phyloP scores from a whole-genome alignment of 2,888 invertebrate species.

The Tipula helvola region DNA sequence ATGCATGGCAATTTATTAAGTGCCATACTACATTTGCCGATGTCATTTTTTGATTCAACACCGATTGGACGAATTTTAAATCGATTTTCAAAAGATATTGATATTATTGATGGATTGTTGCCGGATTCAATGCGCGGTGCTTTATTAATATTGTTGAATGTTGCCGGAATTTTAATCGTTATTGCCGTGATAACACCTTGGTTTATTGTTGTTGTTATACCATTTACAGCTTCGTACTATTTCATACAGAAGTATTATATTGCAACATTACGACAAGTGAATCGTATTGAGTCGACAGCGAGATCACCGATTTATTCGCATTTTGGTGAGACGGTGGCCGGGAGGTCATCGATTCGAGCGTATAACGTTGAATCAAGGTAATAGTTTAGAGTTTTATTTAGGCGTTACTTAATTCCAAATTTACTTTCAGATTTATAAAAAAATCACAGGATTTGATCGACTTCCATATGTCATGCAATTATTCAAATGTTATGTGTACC shows the following conservation, averaged over 20 bases:
- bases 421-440: conserved; percentile 10
- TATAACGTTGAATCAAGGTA: conserved; percentile 38
- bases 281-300: conserved; percentile 40
- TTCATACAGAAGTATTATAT: conserved; percentile 38
- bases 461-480: conserved; percentile 38
- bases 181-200: conserved; percentile 24
- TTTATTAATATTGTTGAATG: conserved; percentile 13
- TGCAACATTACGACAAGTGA: conserved; percentile 40
- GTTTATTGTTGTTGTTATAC: conserved; percentile 27
- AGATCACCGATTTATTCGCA: conserved; percentile 44
- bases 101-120: conserved; percentile 42
- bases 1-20: conserved; percentile 41
- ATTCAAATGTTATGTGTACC: conserved; percentile 39
- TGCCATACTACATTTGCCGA: conserved; percentile 41
- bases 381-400: conserved; percentile 21
- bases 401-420: not conserved
- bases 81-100: conserved; percentile 47
- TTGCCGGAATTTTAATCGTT: conserved; percentile 18
- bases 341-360: conserved; percentile 37
- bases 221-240: conserved; percentile 26
- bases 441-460: conserved; percentile 43
- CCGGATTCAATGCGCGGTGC: conserved; percentile 22
- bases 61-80: conserved; percentile 47
- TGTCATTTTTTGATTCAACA: conserved; percentile 49
- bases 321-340: conserved; percentile 39